Base-by-base conservation (phyloP, 2,888 invertebrate species). In the Leptopilina myrica region DNA sequence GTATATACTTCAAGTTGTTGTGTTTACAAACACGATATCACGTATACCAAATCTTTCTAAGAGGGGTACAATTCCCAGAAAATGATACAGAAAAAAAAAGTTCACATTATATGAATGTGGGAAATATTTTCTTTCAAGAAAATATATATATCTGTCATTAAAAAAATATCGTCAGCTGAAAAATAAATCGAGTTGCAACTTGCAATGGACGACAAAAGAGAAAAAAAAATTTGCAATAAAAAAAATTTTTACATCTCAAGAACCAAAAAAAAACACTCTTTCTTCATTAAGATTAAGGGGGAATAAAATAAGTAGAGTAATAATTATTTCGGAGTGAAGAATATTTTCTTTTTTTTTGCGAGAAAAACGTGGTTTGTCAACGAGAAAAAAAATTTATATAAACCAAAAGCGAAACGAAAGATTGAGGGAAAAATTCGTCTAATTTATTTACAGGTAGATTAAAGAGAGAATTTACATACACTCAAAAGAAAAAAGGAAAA, bases 21-120 rank as follows among this genome's bases (percentile, higher is more conserved):
- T 73, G 73, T 73, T 73, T 73, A 73, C 73, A 73, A 73, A 73
- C 73, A 73, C 26, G 11, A 14, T 73, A 26, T 73, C 69, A 33
- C 33, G 49, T 73, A 73, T 9, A 9, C 56, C 9, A 56, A 56
- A 33, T 8, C 40, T 73, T 26, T 20, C 20, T 56, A 73, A 33
- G 40, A 33, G 20, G 33, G 33, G 33, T 26, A 73, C 53, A 56
- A 56, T 73, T 73, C 73, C 8, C 40, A 73, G 73, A 73, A 73
- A 73, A 73, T n/a, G 33, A 33, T n/a, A 8, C n/a, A 56, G 7
- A 73, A 73, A 66, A 73, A 73, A 73, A 69, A 69, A 40, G 56
- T 12, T 9, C 11, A 49, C 40, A 73, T n/a, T 26, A n/a, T 53
- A 73, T 33, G 53, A 40, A n/a, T 53, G 73, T 73, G 73, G 56